Evolutionary conservation across 2,113 vertebrate genomes (phyloP).

Genomic region (Xiphias gladius): DNA sequence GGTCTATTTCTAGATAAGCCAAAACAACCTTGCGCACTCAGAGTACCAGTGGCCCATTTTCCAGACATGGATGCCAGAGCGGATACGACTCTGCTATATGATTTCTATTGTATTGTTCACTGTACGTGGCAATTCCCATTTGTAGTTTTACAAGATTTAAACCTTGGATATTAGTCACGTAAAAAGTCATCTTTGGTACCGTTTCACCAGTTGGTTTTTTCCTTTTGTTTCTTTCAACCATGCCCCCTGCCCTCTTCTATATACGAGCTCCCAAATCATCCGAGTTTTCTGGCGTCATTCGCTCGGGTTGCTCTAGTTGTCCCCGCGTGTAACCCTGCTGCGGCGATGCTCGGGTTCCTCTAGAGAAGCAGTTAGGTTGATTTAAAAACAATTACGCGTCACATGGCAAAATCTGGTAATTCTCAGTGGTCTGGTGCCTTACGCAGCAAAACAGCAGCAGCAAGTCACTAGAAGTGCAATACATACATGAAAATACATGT

Average conservation of each 20-base stretch:
- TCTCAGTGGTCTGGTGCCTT: neutral
- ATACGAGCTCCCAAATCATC: no score
- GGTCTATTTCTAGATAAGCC: conserved; percentile 82
- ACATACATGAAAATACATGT: neutral
- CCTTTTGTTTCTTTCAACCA: no score
- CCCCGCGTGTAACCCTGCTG: no score
- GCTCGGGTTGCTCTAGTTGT: no score
- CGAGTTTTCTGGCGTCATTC: no score
- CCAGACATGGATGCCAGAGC: neutral
- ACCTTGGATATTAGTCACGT: neutral
- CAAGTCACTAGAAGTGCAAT: neutral
- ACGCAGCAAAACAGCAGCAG: neutral
- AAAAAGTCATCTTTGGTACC: neutral
- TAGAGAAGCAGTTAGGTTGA: no score
- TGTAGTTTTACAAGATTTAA: neutral
- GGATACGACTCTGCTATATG: no score
- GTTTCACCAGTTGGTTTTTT: neutral
- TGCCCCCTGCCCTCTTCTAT: no score
- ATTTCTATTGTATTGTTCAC: neutral
- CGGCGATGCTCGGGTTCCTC: no score
- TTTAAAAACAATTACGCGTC: no score
- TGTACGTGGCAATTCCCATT: neutral
- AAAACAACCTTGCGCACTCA: conserved; percentile 61
- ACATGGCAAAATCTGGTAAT: neutral
- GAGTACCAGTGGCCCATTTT: conserved; percentile 37